These are phyloP conservation scores for Littorina saxatilis DNA, from an alignment of 1,140 invertebrate species.

Conservation along the genomic window DNA sequence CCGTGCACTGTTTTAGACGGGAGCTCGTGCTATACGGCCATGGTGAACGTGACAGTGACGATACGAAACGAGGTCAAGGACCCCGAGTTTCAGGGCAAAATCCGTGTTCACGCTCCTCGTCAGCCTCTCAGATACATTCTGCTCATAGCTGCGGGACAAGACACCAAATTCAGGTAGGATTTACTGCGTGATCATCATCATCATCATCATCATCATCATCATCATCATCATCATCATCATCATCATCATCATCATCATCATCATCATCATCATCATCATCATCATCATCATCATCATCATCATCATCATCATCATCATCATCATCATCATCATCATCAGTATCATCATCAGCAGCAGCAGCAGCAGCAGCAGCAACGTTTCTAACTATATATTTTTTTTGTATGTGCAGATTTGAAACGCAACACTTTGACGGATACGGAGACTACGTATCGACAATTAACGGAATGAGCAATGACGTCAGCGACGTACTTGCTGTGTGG, in stretches of 20 bases:
- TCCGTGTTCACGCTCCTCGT: neutral
- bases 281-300: too few species aligned
- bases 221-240: too few species aligned
- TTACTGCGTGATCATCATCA: too few species aligned
- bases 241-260: too few species aligned
- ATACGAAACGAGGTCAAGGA: neutral
- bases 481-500: neutral
- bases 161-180: slow-evolving; percentile 13
- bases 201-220: too few species aligned
- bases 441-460: slow-evolving; percentile 16
- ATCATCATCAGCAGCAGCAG: too few species aligned
- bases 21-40: slow-evolving; percentile 2
- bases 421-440: neutral
- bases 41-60: slow-evolving; percentile 19
- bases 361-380: too few species aligned
- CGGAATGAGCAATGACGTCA: slow-evolving; percentile 8
- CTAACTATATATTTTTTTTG: neutral
- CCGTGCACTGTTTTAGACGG: slow-evolving; percentile 15
- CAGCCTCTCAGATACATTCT: slow-evolving; percentile 3
- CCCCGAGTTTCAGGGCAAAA: neutral
- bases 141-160: slow-evolving; percentile 14
- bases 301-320: too few species aligned
- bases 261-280: too few species aligned
- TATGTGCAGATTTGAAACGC: neutral
- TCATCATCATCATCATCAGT: too few species aligned